A percentile compares a stretch with the other conserved stretches of the same genome.
These are phyloP conservation scores for Hydropotes inermis DNA, from an alignment of 2,113 vertebrate species.

Conservation along the genomic window DNA sequence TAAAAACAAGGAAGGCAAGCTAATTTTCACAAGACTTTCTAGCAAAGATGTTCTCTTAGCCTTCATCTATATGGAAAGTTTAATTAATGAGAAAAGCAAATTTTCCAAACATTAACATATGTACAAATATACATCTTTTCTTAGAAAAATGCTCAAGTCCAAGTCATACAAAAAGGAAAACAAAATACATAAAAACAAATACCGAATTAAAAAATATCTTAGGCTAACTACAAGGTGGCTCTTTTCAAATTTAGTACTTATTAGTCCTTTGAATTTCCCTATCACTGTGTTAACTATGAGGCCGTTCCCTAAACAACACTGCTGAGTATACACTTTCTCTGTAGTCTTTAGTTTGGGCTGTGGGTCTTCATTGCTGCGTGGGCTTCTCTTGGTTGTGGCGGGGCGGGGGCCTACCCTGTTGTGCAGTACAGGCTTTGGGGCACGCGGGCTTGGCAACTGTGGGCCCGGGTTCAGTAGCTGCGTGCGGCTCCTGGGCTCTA, in stretches of 20 bases:
- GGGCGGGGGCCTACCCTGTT: not conserved
- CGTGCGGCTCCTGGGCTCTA: not conserved
- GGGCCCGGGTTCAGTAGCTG: not conserved
- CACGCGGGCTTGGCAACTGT: not conserved
- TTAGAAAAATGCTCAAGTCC: not conserved
- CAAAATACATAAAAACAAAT: not conserved
- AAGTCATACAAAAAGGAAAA: not conserved
- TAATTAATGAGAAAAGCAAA: not conserved
- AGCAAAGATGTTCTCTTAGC: not conserved
- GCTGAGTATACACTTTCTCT: not conserved
- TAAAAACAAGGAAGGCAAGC: not conserved
- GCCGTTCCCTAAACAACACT: not conserved
- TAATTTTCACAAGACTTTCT: not conserved
- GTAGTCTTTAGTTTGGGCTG: not conserved
- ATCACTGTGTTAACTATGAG: not conserved
- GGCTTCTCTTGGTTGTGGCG: not conserved
- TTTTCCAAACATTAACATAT: not conserved
- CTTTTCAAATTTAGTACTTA: not conserved
- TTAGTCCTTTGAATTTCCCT: not conserved
- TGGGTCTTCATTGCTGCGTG: rapidly evolving
- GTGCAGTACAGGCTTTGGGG: not conserved
- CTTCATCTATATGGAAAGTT: not conserved
- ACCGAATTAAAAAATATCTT: not conserved
- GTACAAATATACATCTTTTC: not conserved
- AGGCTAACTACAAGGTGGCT: not conserved